Evolutionary conservation across 2,797 vertebrate species (phyloP).

Genomic region (Melanotaenia maccullochi): DNA sequence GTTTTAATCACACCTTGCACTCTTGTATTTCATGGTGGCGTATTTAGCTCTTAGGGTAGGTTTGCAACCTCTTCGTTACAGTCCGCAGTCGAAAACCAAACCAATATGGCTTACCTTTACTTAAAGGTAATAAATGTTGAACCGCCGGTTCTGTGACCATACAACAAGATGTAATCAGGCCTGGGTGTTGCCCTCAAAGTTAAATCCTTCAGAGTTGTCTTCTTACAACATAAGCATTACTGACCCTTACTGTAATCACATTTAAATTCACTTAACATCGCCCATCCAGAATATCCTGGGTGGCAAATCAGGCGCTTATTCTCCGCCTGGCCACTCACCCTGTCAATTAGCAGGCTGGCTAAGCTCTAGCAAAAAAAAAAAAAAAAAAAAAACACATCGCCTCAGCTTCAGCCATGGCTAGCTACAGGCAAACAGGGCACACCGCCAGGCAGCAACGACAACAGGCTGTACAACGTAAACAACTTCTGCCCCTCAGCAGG

Average conservation of each 20-base stretch:
- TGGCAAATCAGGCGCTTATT: slow-evolving; percentile 61
- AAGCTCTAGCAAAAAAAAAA: slow-evolving; percentile 34
- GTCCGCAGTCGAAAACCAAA: slow-evolving; percentile 5
- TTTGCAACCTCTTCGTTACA: slow-evolving; percentile 2
- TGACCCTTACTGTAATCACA: neutral
- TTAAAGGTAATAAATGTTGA: slow-evolving; percentile 2
- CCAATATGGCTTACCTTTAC: neutral
- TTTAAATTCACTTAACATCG: slow-evolving; percentile 36
- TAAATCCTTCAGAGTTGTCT: slow-evolving; percentile 20
- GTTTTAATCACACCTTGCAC: slow-evolving; percentile 60
- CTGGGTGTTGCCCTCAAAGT: slow-evolving; percentile 54
- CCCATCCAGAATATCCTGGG: slow-evolving; percentile 37
- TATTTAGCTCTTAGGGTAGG: neutral
- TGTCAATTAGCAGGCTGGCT: slow-evolving; percentile 74
- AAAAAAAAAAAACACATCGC: slow-evolving; percentile 21
- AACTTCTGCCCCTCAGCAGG: neutral
- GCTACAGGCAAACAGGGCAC: slow-evolving; percentile 56
- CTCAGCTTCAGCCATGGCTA: slow-evolving; percentile 47
- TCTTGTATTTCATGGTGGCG: slow-evolving; percentile 48
- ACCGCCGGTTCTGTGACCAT: neutral
- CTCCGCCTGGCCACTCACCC: slow-evolving; percentile 45
- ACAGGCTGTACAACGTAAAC: slow-evolving; percentile 23
- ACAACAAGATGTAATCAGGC: slow-evolving; percentile 5
- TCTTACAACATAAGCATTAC: neutral
- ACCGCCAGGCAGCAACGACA: slow-evolving; percentile 47